These are phyloP conservation scores for Sinohyriopsis cumingii DNA, from an alignment of 2,888 invertebrate genomes.

Conservation along the genomic window DNA sequence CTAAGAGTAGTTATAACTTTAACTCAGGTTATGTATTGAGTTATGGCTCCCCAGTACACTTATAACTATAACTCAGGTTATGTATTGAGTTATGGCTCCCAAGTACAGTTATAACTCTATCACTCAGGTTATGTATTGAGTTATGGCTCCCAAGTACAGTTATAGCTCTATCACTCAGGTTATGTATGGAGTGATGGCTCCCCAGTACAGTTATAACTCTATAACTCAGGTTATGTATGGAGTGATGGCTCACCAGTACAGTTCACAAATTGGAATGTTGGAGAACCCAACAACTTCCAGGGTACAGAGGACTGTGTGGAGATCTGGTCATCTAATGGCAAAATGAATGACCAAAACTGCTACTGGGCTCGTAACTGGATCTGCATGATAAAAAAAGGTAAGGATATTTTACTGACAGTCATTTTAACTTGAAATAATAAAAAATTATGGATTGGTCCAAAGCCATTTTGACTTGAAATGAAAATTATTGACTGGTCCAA, in stretches of 20 bases:
- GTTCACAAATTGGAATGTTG: conserved; percentile 45
- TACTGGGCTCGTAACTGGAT: conserved; percentile 43
- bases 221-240: conserved; percentile 48
- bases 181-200: neutral
- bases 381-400: conserved; percentile 49
- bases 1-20: too few species aligned
- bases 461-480: too few species aligned
- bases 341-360: conserved; percentile 53
- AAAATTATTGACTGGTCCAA: too few species aligned
- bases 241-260: conserved; percentile 46
- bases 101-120: conserved; percentile 6
- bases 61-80: conserved; percentile 33
- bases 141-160: neutral
- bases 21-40: neutral
- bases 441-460: too few species aligned
- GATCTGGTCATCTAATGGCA: conserved; percentile 26
- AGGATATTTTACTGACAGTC: conserved; percentile 13
- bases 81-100: conserved; percentile 48
- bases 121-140: neutral
- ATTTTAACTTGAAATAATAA: conserved; percentile 2
- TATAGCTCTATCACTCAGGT: too few species aligned
- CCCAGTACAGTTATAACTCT: neutral
- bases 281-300: conserved; percentile 42
- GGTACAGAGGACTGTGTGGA: conserved; percentile 49
- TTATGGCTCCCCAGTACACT: neutral